Evolutionary conservation across 1,140 invertebrate genomes (phyloP), one percentile per base, ranked within the genome.

Genomic region (Hylyphantes graminicola): DNA sequence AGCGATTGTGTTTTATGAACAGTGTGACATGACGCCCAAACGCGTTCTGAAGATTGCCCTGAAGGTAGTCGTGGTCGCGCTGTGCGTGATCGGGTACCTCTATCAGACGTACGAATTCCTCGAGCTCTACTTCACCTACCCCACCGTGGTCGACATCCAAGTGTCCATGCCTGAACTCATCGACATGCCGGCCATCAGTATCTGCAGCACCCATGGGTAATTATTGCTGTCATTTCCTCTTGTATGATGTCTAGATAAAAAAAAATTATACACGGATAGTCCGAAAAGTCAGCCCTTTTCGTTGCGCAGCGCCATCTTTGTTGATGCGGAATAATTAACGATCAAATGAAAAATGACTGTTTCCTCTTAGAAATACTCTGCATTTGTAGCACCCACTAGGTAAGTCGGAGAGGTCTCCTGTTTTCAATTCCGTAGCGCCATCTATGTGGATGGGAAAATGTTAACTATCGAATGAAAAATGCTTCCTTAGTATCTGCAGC

Each of bases 71-170:
- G 35, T 83, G 13, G 57, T 83, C 13, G 48, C 13, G 11, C 12
- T 59, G 48, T 83, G 80, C 21, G 7, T 65, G 19, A 65, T 21
- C 7, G 80, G 80, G 21, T 83, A 74, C 13, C 17, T 83, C 1
- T 19, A 63, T 6, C 80, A 83, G 51, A 74, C 80, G 12, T 15
- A 50, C 6, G 80, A 83, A 21, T 83, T 83, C 21, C 48, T 83
- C 0, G 54, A n/a, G 48, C 72, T 83, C 0, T 83, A 74, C n/a
- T 75, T 57, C 70, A 75, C 68, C 7, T 83, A 83, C 13, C 80
- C 80, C 2, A 83, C 80, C 0, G 80, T 83, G n/a, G 80, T 83
- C 7, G 80, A 83, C 57, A 83, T 83, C n/a, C 80, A 83, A 12
- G 80, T 83, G 53, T 65, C 80, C 17, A 53, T 75, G 10, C 80